Evolutionary conservation across 2,888 invertebrate genomes (phyloP), one percentile per base, ranked within the genome.

Genomic region (Aphodius granarius): DNA sequence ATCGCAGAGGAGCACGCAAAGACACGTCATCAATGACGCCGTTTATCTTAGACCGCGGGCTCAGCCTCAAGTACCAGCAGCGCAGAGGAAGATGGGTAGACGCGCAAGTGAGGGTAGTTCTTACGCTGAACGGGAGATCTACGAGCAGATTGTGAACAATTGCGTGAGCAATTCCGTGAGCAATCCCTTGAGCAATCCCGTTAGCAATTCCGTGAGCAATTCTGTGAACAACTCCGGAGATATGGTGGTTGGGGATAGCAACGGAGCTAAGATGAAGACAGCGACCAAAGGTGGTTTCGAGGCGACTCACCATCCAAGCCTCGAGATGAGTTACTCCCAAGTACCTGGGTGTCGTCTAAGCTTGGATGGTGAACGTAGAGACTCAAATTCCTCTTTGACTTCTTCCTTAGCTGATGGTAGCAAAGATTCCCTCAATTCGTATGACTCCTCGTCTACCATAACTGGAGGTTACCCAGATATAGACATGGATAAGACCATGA

Each of bases 391-490:
- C 83, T 92, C 92, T 0, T 86, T 91, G 78, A 90, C 90, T 73
- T 92, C 92, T 66, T 92, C 92, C 68, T 85, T 89, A 0, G 90
- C 91, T 71, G 89, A 91, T 78, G 91, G 91, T 79, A 92, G 91
- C 84, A 92, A 92, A 86, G 92, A 92, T 85, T 92, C 92, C 84
- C 88, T 92, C 79, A 91, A 91, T 79, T 92, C 92, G 66, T 92
- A 90, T 86, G 92, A 92, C 85, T 92, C 93, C 72, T 90, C 90
- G 83, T 92, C 92, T 73, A 92, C 92, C 71, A 87, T 92, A 73
- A 91, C 92, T 64, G 90, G 91, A 83, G 90, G 91, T 83, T 91
- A 92, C 81, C 6, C 2, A 43, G 43, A 43, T 43, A 2, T 43
- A 43, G 89, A 91, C 79, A 93, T 93, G 85, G 93, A 94, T 86